Base-by-base conservation (phyloP, 2,113 vertebrate genomes). In the Ailuropoda melanoleuca region DNA sequence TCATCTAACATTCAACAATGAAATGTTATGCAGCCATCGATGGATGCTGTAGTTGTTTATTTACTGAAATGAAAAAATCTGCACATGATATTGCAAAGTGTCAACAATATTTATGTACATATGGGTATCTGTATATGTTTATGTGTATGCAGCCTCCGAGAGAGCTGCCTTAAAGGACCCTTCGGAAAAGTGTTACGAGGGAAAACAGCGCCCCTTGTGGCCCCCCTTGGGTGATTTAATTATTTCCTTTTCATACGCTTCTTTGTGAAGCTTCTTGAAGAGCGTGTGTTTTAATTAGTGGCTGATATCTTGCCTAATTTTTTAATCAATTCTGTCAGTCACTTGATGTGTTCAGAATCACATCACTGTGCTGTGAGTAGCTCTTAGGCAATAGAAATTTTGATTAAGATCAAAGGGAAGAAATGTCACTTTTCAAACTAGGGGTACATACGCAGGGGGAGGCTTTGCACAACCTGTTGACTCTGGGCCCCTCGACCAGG, bases 141-240 rank as follows among this genome's bases (percentile, higher is more conserved):
- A 2, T 66, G 29, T 53, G 1, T 37, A 3, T 60, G 24, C 5
- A 4, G 48, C 39, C 4, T 83, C 46, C 48, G 53, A 70, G 50
- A 83, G 9, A 12, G 0, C 5, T 48, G 31, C 29, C 56, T 78
- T 53, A 84, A 83, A 89, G 34, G 2, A n/a, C 43, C 19, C 6
- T 88, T 50, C 24, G 15, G 43, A 58, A 78, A 68, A 68, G 34
- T 31, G n/a, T 60, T 72, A 81, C 4, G 48, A 48, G 10, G 75
- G 46, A 83, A 31, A 91, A 21, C 7, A 9, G 13, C 1, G 4
- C 6, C 2, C 7, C 1, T 13, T 1, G 1, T 78, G 43, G 3
- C 26, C 58, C n/a, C 18, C 18, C 62, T 91, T 43, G 58, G 8
- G 1, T 75, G 5, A 60, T 58, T 88, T 75, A 70, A 81, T 78